Percentiles rank a stretch among this genome's conserved stretches.
Evolutionary conservation across 2,888 invertebrate genomes (phyloP).

Genomic region (Rutpela maculata): DNA sequence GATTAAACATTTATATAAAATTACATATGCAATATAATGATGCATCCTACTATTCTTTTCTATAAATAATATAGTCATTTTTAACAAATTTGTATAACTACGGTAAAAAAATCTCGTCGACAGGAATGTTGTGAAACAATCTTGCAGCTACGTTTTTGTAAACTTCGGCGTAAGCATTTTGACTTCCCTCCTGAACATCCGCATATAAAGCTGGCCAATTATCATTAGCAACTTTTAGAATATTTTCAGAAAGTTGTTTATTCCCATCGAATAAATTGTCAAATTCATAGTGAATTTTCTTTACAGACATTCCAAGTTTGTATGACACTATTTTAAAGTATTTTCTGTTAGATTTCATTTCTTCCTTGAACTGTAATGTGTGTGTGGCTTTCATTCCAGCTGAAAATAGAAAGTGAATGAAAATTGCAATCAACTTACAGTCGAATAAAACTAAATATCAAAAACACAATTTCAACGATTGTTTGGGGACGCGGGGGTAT

Average conservation of each 20-base stretch:
- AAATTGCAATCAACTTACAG: no score
- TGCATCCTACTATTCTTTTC: background rate
- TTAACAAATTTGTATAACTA: background rate
- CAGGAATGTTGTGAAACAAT: conserved; percentile 4
- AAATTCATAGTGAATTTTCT: conserved; percentile 49
- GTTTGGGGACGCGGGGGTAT: no score
- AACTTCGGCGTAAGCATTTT: background rate
- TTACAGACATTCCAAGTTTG: conserved; percentile 17
- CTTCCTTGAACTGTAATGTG: conserved; percentile 46
- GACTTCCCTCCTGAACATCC: background rate
- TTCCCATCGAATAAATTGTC: conserved; percentile 61
- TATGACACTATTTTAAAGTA: conserved; percentile 46
- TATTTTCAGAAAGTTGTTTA: conserved; percentile 53
- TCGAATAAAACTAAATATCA: no score
- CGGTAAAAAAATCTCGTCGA: conserved; percentile 43
- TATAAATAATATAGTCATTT: background rate
- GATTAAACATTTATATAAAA: no score
- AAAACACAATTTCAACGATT: no score
- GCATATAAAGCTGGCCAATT: conserved; percentile 57
- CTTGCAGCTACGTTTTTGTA: background rate
- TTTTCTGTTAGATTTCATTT: conserved; percentile 36
- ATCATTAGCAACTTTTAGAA: conserved; percentile 58
- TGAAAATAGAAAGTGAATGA: background rate
- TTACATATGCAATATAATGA: no score
- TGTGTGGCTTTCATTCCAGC: conserved; percentile 30